Conservation (phyloP, 1,140 invertebrate genomes). For the Heliconius nattereri region DNA sequence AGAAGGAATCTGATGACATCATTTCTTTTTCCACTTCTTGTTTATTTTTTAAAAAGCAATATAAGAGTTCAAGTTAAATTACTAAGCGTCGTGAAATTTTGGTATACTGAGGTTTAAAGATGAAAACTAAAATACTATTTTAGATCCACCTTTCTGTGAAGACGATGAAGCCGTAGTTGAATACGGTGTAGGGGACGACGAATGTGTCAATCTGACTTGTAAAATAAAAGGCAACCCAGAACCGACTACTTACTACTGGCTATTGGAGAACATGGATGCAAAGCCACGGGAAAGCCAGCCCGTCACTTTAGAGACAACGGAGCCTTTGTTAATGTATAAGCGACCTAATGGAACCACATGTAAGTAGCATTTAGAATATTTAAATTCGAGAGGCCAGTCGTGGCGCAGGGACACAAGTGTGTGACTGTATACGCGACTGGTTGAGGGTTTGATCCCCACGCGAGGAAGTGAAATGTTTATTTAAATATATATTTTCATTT, state of each 20-base stretch:
- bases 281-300: constrained; percentile 51
- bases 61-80: too few species aligned
- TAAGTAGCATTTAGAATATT: constrained; percentile 40
- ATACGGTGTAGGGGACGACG: constrained; percentile 62
- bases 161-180: constrained; percentile 56
- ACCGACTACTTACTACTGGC: constrained; percentile 60
- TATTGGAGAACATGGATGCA: constrained; percentile 52
- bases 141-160: constrained; percentile 66
- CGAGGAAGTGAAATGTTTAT: too few species aligned
- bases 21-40: too few species aligned
- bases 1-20: too few species aligned
- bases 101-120: too few species aligned
- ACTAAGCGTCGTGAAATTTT: too few species aligned
- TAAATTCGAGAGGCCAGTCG: too few species aligned
- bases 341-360: constrained; percentile 59
- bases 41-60: too few species aligned
- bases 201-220: constrained; percentile 65
- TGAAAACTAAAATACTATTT: constrained; percentile 1
- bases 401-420: too few species aligned
- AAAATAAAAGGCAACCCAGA: constrained; percentile 60
- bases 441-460: too few species aligned
- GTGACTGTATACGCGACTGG: too few species aligned
- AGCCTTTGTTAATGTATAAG: constrained; percentile 49
- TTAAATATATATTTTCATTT: too few species aligned
- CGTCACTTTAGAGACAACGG: constrained; percentile 53